A percentile compares a stretch with the other conserved stretches of the same genome.
Conservation (phyloP, 2,888 invertebrate species). For the Eupelmus urozonus region DNA sequence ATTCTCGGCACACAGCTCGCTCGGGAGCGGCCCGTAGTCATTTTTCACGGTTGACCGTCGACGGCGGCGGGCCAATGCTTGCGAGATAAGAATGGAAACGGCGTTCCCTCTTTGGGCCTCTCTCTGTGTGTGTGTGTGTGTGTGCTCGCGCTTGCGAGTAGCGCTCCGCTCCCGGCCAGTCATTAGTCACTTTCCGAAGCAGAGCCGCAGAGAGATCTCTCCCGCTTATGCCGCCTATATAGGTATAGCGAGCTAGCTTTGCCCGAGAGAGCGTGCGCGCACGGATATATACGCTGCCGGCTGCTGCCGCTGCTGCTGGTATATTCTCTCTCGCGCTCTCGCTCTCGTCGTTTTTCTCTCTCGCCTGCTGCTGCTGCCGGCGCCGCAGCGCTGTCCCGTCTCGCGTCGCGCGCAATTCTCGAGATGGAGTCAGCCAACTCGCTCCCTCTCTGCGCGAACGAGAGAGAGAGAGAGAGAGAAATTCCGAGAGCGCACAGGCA, state of each 20-base stretch:
- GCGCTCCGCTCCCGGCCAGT: constrained; percentile 66
- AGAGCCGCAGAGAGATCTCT: constrained; percentile 64
- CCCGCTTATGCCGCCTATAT: constrained; percentile 31
- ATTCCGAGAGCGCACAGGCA: constrained; percentile 46
- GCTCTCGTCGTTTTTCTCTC: constrained; percentile 26
- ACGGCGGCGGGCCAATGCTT: constrained; percentile 66
- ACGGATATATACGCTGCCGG: constrained; percentile 11
- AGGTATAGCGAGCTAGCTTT: constrained; percentile 14
- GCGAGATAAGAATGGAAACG: constrained; percentile 65
- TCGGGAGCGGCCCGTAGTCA: constrained; percentile 72
- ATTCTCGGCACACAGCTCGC: too few relatives aligned
- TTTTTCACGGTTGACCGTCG: constrained; percentile 74
- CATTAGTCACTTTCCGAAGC: constrained; percentile 78
- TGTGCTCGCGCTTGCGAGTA: too few relatives aligned
- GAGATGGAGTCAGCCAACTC: constrained; percentile 58
- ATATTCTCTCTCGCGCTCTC: background rate
- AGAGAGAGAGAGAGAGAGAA: constrained; percentile 45
- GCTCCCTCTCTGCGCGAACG: constrained; percentile 57
- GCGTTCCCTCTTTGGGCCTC: constrained; percentile 76
- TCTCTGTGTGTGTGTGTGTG: too few relatives aligned
- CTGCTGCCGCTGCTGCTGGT: constrained; percentile 24
- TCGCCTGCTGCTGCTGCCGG: constrained; percentile 12
- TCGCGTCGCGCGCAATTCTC: constrained; percentile 53
- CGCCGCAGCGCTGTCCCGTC: constrained; percentile 47
- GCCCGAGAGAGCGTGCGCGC: background rate